Evolutionary conservation across 2,797 vertebrate genomes (phyloP).

Genomic region (Babyrousa celebensis): DNA sequence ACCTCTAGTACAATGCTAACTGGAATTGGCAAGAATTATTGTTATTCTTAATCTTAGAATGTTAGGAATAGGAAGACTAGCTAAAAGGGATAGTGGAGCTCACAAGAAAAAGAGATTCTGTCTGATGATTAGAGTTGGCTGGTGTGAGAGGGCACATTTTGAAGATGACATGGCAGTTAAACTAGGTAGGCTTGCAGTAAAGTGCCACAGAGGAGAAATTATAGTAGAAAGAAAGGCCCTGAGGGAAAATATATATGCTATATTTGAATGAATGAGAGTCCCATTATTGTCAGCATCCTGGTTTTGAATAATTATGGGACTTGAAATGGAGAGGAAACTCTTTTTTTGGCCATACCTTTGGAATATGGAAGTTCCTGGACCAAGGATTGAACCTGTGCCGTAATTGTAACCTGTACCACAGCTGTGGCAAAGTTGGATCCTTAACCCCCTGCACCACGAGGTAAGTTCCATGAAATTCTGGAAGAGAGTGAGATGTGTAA

Average conservation of each 20-base stretch:
- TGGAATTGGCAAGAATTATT: neutral
- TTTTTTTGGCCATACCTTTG: neutral
- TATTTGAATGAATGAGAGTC: neutral
- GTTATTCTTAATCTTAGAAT: neutral
- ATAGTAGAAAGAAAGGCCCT: neutral
- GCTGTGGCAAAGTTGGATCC: too few species aligned
- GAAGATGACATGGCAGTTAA: neutral
- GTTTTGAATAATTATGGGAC: neutral
- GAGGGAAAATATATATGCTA: neutral
- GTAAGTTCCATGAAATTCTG: too few species aligned
- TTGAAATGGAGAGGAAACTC: neutral
- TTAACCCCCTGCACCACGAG: too few species aligned
- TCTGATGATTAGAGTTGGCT: neutral
- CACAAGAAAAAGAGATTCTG: neutral
- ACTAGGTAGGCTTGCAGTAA: neutral
- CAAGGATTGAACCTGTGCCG: too few species aligned
- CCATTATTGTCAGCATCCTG: neutral
- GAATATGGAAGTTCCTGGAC: too few species aligned
- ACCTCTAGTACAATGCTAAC: neutral
- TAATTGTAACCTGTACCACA: too few species aligned
- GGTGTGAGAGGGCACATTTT: neutral
- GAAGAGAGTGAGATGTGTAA: neutral
- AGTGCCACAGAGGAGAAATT: neutral
- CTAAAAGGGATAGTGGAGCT: neutral
- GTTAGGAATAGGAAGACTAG: neutral